Conservation (phyloP, 64 coral and sea anemone genomes). For the Catalaphyllia jardinei region DNA sequence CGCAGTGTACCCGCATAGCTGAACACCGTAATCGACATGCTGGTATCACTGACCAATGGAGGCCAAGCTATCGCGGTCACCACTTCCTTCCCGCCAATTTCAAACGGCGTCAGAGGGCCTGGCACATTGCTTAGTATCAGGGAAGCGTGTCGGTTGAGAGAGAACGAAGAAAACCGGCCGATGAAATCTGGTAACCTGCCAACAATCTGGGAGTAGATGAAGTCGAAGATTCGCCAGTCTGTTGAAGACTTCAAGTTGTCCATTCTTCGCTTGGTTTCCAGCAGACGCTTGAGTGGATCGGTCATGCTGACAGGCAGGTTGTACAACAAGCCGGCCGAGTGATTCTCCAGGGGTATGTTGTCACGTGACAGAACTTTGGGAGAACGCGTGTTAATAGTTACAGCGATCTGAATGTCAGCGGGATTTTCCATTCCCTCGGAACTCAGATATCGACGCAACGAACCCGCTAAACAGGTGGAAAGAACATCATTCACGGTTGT, state of each 20-base stretch:
- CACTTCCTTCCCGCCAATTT: slow-evolving; percentile 65
- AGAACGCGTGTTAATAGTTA: slow-evolving; percentile 83
- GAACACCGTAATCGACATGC: slow-evolving; percentile 83
- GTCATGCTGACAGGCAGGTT: slow-evolving; percentile 63
- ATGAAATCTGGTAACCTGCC: slow-evolving; percentile 83
- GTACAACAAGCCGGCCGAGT: slow-evolving; percentile 71
- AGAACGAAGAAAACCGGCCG: slow-evolving; percentile 76
- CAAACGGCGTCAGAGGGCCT: slow-evolving; percentile 67
- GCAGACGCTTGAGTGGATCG: slow-evolving; percentile 56
- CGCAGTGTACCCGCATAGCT: slow-evolving; percentile 83
- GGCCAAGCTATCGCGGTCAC: slow-evolving; percentile 80
- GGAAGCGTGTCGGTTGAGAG: slow-evolving; percentile 72
- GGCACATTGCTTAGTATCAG: slow-evolving; percentile 91
- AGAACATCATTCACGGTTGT: slow-evolving; percentile 89
- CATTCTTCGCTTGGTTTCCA: slow-evolving; percentile 80
- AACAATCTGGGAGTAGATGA: slow-evolving; percentile 65
- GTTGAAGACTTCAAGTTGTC: slow-evolving; percentile 79
- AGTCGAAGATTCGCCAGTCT: slow-evolving; percentile 81
- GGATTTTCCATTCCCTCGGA: slow-evolving; percentile 59
- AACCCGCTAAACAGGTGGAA: slow-evolving; percentile 79
- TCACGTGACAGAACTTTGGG: slow-evolving; percentile 60
- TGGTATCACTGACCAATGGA: slow-evolving; percentile 76
- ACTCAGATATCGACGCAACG: slow-evolving; percentile 70
- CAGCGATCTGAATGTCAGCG: slow-evolving; percentile 81
- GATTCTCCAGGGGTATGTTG: slow-evolving; percentile 84